Base-by-base conservation (phyloP, 2,113 vertebrate genomes). In the Plecotus auritus region DNA sequence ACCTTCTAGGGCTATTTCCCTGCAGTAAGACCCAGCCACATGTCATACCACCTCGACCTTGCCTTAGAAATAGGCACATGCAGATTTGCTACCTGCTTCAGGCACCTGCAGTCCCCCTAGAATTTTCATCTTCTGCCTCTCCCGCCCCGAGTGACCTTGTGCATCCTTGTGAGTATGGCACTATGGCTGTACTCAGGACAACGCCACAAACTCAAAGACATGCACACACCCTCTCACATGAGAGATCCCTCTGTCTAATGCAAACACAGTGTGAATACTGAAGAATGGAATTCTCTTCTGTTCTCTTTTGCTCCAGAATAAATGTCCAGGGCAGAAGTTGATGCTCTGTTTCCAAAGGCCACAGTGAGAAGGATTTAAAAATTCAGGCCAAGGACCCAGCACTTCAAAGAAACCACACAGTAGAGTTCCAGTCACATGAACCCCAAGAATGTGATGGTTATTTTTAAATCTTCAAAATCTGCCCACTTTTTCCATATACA, bases 381-480 rank as follows among this genome's bases (percentile, higher is more conserved):
- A 88, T 37, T 95, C 77, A 80, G 64, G 66, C 54, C 92, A 88
- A 88, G 61, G 73, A 96, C 54, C 35, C 16, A 51, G 78, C 10
- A 83, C 61, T 90, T 96, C 90, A 97, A 95, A 97, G 85, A 92
- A 90, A 94, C 81, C 67, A 18, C 87, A 87, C 74, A 87, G 67
- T 5, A 61, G 54, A 67, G 6, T 61, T 70, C 84, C 45, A 61
- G 64, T 92, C 70, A 73, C 66, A 51, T 30, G 74, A 67, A 86
- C 78, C 81, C 85, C 76, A 91, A 83, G 59, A 97, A 90, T 81
- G 26, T 20, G 20, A 61, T 89, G 64, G 30, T 73, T 78, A 85
- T 95, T 92, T 95, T 96, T 85, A 96, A 66, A 74, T 92, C 80
- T 93, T 95, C 81, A 85, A 56, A 92, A 87, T 95, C 95, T 78